Percentiles rank a stretch among this genome's conserved stretches.
phyloP scores from a whole-genome alignment of 2,113 vertebrate genomes.

The Pterocles gutturalis region DNA sequence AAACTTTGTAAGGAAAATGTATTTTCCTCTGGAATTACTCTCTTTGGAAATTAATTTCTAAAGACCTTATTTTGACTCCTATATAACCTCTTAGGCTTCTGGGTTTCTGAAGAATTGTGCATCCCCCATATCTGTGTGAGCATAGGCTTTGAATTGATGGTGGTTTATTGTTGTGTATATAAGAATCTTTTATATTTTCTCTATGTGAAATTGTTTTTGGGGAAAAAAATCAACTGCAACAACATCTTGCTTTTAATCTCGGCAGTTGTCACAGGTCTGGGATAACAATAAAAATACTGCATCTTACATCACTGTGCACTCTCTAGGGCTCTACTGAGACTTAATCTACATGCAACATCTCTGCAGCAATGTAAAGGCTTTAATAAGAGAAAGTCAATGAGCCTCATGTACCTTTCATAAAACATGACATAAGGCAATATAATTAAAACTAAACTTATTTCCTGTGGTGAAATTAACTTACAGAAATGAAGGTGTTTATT shows the following conservation, averaged over 20 bases:
- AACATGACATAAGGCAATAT: slow-evolving; percentile 82
- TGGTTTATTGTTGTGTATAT: background rate
- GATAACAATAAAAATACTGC: slow-evolving; percentile 47
- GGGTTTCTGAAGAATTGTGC: background rate
- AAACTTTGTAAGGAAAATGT: background rate
- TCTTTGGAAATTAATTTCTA: background rate
- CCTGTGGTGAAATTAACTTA: slow-evolving; percentile 85
- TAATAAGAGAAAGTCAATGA: slow-evolving; percentile 82
- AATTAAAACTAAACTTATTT: slow-evolving; percentile 88
- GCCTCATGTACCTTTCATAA: slow-evolving; percentile 81
- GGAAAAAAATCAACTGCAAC: background rate
- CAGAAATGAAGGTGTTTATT: slow-evolving; percentile 87
- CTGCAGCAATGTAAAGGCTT: slow-evolving; percentile 61
- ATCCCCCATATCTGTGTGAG: rapidly evolving
- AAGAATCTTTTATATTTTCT: background rate
- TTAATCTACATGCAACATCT: slow-evolving; percentile 56
- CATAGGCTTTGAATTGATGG: background rate
- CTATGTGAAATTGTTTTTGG: background rate
- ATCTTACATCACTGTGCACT: slow-evolving; percentile 46
- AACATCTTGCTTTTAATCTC: background rate
- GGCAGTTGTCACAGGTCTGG: slow-evolving; percentile 28
- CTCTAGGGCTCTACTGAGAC: slow-evolving; percentile 29
- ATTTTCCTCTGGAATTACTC: background rate
- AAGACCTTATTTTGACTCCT: background rate
- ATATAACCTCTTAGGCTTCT: background rate